A percentile compares a stretch with the other conserved stretches of the same genome.
Evolutionary conservation across 2,797 vertebrate genomes (phyloP).

Genomic region (Schizopygopsis malacanthus): DNA sequence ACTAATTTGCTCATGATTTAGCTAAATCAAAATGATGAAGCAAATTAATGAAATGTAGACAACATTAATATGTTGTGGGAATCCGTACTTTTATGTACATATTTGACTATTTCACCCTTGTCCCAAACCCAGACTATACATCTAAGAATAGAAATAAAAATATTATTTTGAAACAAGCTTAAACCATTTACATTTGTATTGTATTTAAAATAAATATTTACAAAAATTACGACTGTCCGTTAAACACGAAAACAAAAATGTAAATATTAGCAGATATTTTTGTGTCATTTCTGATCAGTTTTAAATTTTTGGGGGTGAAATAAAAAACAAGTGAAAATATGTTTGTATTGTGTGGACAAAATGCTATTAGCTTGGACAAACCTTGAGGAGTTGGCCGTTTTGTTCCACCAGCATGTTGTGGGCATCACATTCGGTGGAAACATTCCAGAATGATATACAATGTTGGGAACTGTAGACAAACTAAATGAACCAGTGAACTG

Average conservation of each 20-base stretch:
- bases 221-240: neutral
- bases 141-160: too few relatives aligned
- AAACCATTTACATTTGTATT: neutral
- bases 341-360: neutral
- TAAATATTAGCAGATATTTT: neutral
- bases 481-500: neutral
- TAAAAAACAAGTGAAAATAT: too few relatives aligned
- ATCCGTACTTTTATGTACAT: too few relatives aligned
- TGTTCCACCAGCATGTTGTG: neutral
- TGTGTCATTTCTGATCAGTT: neutral
- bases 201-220: neutral
- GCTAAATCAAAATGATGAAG: too few relatives aligned
- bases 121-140: neutral
- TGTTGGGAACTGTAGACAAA: neutral
- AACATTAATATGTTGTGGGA: too few relatives aligned
- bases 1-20: too few relatives aligned
- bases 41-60: too few relatives aligned
- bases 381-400: neutral
- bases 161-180: too few relatives aligned
- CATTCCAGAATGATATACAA: neutral
- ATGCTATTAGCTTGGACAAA: neutral
- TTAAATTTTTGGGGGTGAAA: too few relatives aligned
- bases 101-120: neutral
- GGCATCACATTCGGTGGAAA: neutral
- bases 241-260: too few relatives aligned